Percentiles rank a stretch among this genome's conserved stretches.
phyloP scores from a whole-genome alignment of 2,888 invertebrate genomes.

The Xestia ashworthii region DNA sequence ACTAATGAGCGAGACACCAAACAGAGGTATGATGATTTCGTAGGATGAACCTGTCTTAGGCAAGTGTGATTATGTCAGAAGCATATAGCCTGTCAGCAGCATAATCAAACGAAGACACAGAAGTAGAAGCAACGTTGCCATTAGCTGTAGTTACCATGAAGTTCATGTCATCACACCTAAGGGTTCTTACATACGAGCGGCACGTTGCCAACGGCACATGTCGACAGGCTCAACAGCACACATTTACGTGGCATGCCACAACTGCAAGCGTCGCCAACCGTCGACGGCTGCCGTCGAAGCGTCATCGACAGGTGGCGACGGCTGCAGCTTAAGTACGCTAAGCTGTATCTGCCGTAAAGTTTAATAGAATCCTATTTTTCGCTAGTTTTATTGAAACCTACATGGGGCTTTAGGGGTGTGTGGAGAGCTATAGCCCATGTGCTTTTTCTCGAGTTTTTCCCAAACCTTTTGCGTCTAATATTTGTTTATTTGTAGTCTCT shows the following conservation, averaged over 20 bases:
- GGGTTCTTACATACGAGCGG: too few relatives aligned
- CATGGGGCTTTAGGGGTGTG: background rate
- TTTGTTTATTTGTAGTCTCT: background rate
- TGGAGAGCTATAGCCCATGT: background rate
- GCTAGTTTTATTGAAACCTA: background rate
- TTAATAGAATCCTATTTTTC: background rate
- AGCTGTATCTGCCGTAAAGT: too few relatives aligned
- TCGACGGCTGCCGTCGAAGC: too few relatives aligned
- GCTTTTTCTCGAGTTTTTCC: background rate
- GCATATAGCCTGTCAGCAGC: too few relatives aligned
- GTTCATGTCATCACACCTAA: too few relatives aligned
- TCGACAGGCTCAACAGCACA: too few relatives aligned
- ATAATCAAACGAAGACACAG: background rate
- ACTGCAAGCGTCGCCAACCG: too few relatives aligned
- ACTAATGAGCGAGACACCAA: slow-evolving; percentile 73
- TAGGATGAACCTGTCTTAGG: background rate
- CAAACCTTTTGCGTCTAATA: background rate
- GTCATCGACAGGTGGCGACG: too few relatives aligned
- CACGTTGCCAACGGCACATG: too few relatives aligned
- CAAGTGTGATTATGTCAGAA: background rate
- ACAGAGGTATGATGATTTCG: slow-evolving; percentile 71
- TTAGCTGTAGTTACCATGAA: background rate
- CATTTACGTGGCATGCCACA: too few relatives aligned
- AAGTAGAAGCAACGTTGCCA: background rate
- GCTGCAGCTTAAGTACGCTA: too few relatives aligned